Evolutionary conservation across 2,797 vertebrate genomes (phyloP), one percentile per base, ranked within the genome.

Genomic region (Acanthopagrus latus): DNA sequence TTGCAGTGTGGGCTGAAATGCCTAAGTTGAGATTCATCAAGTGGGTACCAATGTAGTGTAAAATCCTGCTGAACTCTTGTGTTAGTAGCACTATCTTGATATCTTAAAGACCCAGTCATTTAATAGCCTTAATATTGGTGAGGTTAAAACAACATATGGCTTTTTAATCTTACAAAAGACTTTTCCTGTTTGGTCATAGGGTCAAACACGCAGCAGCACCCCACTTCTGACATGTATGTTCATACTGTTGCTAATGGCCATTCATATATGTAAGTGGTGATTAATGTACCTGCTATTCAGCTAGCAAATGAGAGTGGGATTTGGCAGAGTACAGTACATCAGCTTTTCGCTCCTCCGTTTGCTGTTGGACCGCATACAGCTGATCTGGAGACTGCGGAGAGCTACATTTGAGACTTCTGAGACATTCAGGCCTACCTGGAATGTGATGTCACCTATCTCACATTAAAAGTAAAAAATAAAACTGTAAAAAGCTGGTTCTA

Each of bases 101-200:
- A 41, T 81, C 29, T 76, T 47, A 71, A 59, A 66, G 50, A 38
- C 48, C 66, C 38, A 27, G 71, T 56, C 33, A 72, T 75, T 65
- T 57, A 75, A 27, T 33, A 74, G 63, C 57, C 47, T 69, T 38
- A 10, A 80, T 21, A 51, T 46, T 57, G 59, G 14, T 63, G 63
- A 80, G 46, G 69, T 4, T 52, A 46, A 80, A 51, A 74, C 58
- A 80, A 81, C 75, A 84, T 68, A 57, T 55, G 52, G 81, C 9
- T 50, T 51, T 88, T 79, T 78, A 57, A 87, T 88, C 80, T 71
- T 63, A 55, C 71, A 55, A 63, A 69, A 76, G 64, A 83, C 50
- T 59, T 83, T 81, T 79, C 54, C 59, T 12, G 3, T 51, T 54
- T 3, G 5, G 4, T 41, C 21, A 63, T 10, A 46, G 27, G 60